Evolutionary conservation across 2,113 vertebrate genomes (phyloP), one percentile per base, ranked within the genome.

Genomic region (Petroica traversi): DNA sequence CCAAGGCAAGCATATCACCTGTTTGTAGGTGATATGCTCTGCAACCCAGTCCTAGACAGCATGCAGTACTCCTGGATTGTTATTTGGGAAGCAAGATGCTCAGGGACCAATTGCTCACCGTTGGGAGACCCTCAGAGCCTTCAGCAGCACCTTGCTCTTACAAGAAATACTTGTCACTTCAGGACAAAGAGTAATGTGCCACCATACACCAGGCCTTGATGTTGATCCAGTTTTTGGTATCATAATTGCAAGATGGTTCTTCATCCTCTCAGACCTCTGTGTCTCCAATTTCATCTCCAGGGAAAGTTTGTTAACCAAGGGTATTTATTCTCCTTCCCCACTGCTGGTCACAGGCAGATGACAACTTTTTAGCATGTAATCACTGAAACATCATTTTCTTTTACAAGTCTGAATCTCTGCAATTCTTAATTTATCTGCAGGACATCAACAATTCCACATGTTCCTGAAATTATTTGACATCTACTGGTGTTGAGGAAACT

Each of bases 11-110:
- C n/a, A n/a, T n/a, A n/a, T n/a, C n/a, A n/a, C n/a, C 36, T 77
- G 38, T 34, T 41, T 20, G 26, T 12, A 74, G 58, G 8, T 22
- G 36, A 1, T 4, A 7, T 0, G 3, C 12, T 81, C 24, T 57
- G 38, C 45, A 43, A 49, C 22, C 40, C 57, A 29, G 48, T 5
- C 69, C 41, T 11, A 36, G 16, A 57, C 1, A 6, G 81, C 31
- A 40, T 5, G 20, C 0, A 0, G 23, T n/a, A 38, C 54, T 57
- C 34, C 51, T 66, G n/a, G 16, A 74, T 31, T 31, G 19, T 28
- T 28, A 23, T n/a, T 14, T 52, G 52, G 55, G 61, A 88, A 62
- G 78, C 6, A 59, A 54, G 11, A 54, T 0, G 5, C 11, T 23
- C 5, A 1, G 0, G 1, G 28, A 22, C 36, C 40, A 80, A 85